These are phyloP conservation scores for Rotaria magnacalcarata DNA, from an alignment of 2,888 invertebrate species.

Conservation along the genomic window DNA sequence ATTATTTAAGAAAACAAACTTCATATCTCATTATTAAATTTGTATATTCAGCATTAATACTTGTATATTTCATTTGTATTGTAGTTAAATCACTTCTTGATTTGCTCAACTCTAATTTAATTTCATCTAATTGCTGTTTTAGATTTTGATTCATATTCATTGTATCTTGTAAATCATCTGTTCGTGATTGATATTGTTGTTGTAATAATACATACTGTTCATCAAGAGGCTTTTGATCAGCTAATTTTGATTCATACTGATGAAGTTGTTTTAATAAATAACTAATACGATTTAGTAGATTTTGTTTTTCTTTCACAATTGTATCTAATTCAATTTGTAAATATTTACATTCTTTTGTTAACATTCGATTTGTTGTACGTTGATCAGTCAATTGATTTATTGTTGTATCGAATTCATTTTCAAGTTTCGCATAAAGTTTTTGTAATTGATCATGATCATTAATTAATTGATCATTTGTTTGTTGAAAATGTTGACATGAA, in stretches of 20 bases:
- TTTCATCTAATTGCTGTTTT: slow-evolving; percentile 25
- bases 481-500: slow-evolving; percentile 43
- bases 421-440: slow-evolving; percentile 42
- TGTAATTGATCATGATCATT: slow-evolving; percentile 43
- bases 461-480: slow-evolving; percentile 41
- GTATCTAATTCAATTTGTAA: slow-evolving; percentile 18
- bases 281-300: not conserved
- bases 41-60: not conserved
- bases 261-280: not conserved
- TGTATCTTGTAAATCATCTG: not conserved
- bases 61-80: slow-evolving; percentile 26
- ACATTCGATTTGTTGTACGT: slow-evolving; percentile 53
- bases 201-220: slow-evolving; percentile 7
- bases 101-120: slow-evolving; percentile 18
- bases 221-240: slow-evolving; percentile 11
- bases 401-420: slow-evolving; percentile 64
- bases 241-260: not conserved
- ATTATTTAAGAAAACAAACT: not conserved
- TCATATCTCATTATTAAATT: slow-evolving; percentile 21
- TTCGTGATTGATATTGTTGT: slow-evolving; percentile 15
- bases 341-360: slow-evolving; percentile 35
- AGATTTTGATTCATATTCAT: not conserved
- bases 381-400: slow-evolving; percentile 84
- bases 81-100: not conserved
- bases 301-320: not conserved